Evolutionary conservation across 2,113 vertebrate species (phyloP), one percentile per base, ranked within the genome.

Genomic region (Zosterops pallidus): DNA sequence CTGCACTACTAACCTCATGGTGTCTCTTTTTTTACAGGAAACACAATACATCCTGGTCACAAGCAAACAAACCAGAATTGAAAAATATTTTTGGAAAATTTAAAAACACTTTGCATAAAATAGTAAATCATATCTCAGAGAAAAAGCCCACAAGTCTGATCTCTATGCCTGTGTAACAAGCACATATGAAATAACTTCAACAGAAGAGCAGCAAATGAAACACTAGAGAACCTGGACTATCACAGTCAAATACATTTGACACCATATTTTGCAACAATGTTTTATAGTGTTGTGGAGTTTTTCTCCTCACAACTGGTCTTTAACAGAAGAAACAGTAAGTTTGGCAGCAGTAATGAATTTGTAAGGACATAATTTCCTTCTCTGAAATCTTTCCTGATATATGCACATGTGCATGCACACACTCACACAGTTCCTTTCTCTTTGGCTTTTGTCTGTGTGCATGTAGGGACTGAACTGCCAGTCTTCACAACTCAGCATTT

Each of bases 381-480:
- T 68, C 52, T 50, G 35, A 75, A 89, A 79, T 68, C 0, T 37
- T 35, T 68, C 76, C 47, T 20, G 31, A 69, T 33, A 52, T 5
- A 68, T 5, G 5, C n/a, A 60, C 11, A 23, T 2, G 1, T 3
- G 13, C 3, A 9, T 5, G 9, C 8, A 42, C 1, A 42, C 23
- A 41, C 12, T 79, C 10, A 19, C 13, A 46, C 1, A 56, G 0
- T 20, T 77, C 11, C 31, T 26, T 91, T 75, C 42, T 91, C n/a
- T 49, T 91, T 56, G 37, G 49, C 25, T 86, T 86, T 67, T 55
- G 29, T 71, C 24, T 31, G 25, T 46, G 33, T 52, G 17, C 13
- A 22, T 31, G 28, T 22, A 83, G 53, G 21, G 39, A 92, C n/a
- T 37, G 25, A 95, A 92, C 15, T 21, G 6, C 44, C 16, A 49